Evolutionary conservation across 2,113 vertebrate species (phyloP), one percentile per base, ranked within the genome.

Genomic region (Sphaerodactylus townsendi): DNA sequence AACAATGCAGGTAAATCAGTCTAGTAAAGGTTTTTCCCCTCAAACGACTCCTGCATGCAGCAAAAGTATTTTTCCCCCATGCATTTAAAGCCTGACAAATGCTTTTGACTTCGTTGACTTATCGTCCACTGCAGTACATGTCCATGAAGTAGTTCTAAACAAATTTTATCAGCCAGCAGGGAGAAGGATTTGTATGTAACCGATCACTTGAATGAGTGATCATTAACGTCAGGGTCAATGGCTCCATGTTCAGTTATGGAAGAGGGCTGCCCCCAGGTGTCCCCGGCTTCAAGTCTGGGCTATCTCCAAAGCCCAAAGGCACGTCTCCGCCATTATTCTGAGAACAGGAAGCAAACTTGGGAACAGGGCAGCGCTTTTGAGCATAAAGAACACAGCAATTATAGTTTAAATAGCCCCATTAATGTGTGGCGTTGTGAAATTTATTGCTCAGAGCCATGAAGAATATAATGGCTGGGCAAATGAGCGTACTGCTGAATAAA

Each of bases 361-460:
- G 81, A 78, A 92, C 89, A 90, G 75, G 89, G 82, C 68, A 90
- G 92, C 50, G 46, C 77, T 84, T 91, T 94, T 87, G 53, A 79
- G 85, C 87, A 90, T 93, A 90, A 92, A 88, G 81, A 89, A 33
- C 88, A 68, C 35, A 84, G 80, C 37, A 83, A 76, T 88, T 91
- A 82, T 81, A 84, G 87, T 89, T 92, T 93, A 92, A 93, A 91
- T 91, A 92, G 93, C 59, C 82, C 81, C 87, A 94, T 94, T 93
- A 94, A 92, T 92, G 72, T 66, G 69, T 77, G 81, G 79, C 91
- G 79, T 86, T 91, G 81, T 30, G 70, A 91, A 89, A 85, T 93
- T 93, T 94, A 92, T 92, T 90, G 85, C 88, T 79, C 10, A 86
- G 62, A 84, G 81, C 66, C 90, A 90, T 88, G 90, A 92, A 89